Evolutionary conservation across 2,113 vertebrate genomes (phyloP).

Genomic region (Leptobrachium leishanense): DNA sequence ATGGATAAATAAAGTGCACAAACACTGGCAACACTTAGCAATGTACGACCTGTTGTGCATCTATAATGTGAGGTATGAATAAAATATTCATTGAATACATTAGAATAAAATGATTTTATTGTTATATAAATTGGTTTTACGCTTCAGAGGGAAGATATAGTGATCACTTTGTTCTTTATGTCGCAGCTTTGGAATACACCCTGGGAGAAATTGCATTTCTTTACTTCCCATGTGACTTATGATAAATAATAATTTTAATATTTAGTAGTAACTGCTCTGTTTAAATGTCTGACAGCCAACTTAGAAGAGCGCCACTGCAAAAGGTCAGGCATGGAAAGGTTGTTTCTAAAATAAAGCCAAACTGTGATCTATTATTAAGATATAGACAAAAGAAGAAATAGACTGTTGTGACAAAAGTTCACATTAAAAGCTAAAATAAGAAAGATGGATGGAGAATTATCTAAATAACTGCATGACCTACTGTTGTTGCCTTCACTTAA

Average conservation of each 20-base stretch:
- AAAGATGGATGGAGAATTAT: too few species aligned
- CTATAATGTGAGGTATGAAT: conserved; percentile 26
- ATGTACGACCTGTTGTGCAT: background rate
- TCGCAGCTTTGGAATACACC: conserved; percentile 17
- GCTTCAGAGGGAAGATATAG: conserved; percentile 8
- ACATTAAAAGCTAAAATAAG: too few species aligned
- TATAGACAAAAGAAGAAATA: background rate
- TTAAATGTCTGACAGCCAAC: background rate
- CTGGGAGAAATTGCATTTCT: conserved; percentile 6
- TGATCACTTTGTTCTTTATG: conserved; percentile 14
- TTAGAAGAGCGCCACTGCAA: conserved; percentile 24
- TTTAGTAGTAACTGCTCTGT: background rate
- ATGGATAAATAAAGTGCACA: background rate
- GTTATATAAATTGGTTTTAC: conserved; percentile 20
- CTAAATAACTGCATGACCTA: too few species aligned
- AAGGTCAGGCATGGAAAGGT: conserved; percentile 25
- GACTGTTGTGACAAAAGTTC: background rate
- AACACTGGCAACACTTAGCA: background rate
- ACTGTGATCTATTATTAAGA: conserved; percentile 9
- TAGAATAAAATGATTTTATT: conserved; percentile 7
- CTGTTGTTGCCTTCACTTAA: too few species aligned
- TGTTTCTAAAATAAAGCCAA: background rate
- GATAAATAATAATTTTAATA: too few species aligned
- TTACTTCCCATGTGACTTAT: background rate
- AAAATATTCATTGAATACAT: conserved; percentile 15